phyloP scores from a whole-genome alignment of 2,113 vertebrate species.

The Mesocricetus auratus region DNA sequence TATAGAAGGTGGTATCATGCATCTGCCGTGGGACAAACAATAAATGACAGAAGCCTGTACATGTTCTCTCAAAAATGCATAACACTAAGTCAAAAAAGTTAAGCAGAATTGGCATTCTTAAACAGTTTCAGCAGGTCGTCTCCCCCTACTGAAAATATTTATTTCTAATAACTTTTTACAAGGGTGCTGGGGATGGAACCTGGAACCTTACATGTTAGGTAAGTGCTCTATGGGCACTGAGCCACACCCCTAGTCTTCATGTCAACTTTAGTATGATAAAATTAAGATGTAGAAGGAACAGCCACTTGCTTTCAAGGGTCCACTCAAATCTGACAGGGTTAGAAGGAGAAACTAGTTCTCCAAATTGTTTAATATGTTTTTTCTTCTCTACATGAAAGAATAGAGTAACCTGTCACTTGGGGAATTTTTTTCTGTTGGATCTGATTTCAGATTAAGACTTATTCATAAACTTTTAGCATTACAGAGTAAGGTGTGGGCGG shows the following conservation, averaged over 20 bases:
- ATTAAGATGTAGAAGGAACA: background rate
- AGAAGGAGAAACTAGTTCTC: conserved; percentile 46
- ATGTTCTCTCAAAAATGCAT: conserved; percentile 44
- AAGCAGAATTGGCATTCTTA: conserved; percentile 54
- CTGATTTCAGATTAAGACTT: conserved; percentile 51
- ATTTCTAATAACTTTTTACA: background rate
- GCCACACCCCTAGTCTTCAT: background rate
- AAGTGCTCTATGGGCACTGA: background rate
- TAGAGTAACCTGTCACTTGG: conserved; percentile 7
- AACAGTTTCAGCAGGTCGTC: conserved; percentile 26
- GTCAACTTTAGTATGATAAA: conserved; percentile 15
- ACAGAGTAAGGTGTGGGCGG: conserved; percentile 2
- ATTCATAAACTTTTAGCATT: conserved; percentile 58
- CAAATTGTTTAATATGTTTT: conserved; percentile 26
- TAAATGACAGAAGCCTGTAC: background rate
- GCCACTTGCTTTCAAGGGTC: conserved; percentile 10
- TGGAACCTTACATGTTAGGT: background rate
- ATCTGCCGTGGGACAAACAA: background rate
- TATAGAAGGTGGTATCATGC: background rate
- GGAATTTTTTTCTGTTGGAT: conserved; percentile 47
- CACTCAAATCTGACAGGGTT: conserved; percentile 13
- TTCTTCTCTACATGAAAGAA: background rate
- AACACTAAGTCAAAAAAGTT: conserved; percentile 21
- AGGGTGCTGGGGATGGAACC: background rate
- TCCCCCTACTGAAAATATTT: background rate